Evolutionary conservation across 2,797 vertebrate genomes (phyloP), one percentile per base, ranked within the genome.

Genomic region (Semaprochilodus insignis): DNA sequence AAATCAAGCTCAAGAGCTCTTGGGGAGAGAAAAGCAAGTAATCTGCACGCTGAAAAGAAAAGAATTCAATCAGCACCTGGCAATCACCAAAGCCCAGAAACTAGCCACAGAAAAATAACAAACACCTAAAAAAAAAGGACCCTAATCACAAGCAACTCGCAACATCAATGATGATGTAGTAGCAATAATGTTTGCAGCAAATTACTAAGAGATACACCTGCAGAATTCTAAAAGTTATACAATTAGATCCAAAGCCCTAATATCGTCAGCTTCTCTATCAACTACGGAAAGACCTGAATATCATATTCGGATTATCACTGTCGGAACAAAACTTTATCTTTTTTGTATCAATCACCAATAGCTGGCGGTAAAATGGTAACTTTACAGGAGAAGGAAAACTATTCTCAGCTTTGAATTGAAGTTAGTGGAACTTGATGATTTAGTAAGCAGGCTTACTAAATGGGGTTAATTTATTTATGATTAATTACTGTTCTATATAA

Each of bases 1-100:
- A 67, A 67, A 67, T 67, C 65, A 67, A 67, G 65, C 31, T 19
- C 65, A 67, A 67, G 65, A 67, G 65, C 65, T 67, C 31, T 67
- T 31, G 11, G 65, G 2, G 34, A 40, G 17, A 67, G 34, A 67
- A 67, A 36, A 67, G 31, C 65, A 67, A 36, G 65, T 67, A 36
- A 67, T 67, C 65, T 67, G 34, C 34, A 67, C 8, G 17, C 65
- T 40, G 34, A 19, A 23, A 36, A 34, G 62, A 66, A 66, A 34
- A 67, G 31, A 67, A 36, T 40, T 67, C 65, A 67, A 67, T 67
- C 65, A 67, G 65, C 34, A 21, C 36, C 34, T 7, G 31, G 65
- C 65, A 67, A 67, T 67, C 65, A 67, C 65, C 19, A 19, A 5
- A 67, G 65, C 65, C 34, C 65, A 19, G 17, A 67, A 67, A 36